Base-by-base conservation (phyloP, 2,113 vertebrate species). In the Hipposideros armiger region DNA sequence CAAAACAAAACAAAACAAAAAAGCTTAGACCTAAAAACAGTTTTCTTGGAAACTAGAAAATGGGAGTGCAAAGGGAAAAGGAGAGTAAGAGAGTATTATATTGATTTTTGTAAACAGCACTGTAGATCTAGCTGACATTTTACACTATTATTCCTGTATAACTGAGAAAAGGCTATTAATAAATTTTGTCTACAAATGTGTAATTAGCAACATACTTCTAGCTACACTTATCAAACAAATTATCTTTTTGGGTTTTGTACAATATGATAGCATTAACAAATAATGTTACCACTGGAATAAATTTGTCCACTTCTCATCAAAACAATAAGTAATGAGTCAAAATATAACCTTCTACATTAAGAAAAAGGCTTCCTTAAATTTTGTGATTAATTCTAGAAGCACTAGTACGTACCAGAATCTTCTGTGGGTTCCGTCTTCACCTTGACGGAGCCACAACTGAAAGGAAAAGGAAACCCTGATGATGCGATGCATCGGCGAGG, bases 371-470 rank as follows among this genome's bases (percentile, higher is more conserved):
- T 60, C 69, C 30, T 85, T 67, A 62, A 13, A 36, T 54, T 78
- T 56, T 42, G 16, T 1, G 54, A 56, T 1, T 50, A 50, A 60
- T 40, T 83, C 26, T 91, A 84, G 80, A 73, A 91, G 42, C 40
- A 50, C 52, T 2, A 36, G 42, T 88, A 98, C 98, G 0, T 98
- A 99, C 99, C 99, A 92, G 98, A 97, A 87, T 99, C 98, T 86
- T 99, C 98, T 0, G 74, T 96, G 74, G 98, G 98, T 66, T 99
- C 99, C 0, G 30, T 98, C 98, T 99, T 99, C 97, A 99, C 99
- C 95, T 98, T 97, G 95, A 99, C 70, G 47, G 98, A 36, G 42
- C 97, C 97, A 96, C 94, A 98, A 47, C 99, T 99, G 97, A 40
- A 98, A 97, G 94, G 90, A 96, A 1, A 92, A 95, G 42, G 42